These are phyloP conservation scores for Ceratosolen fusciceps DNA, from an alignment of 1,140 invertebrate genomes.

Conservation along the genomic window DNA sequence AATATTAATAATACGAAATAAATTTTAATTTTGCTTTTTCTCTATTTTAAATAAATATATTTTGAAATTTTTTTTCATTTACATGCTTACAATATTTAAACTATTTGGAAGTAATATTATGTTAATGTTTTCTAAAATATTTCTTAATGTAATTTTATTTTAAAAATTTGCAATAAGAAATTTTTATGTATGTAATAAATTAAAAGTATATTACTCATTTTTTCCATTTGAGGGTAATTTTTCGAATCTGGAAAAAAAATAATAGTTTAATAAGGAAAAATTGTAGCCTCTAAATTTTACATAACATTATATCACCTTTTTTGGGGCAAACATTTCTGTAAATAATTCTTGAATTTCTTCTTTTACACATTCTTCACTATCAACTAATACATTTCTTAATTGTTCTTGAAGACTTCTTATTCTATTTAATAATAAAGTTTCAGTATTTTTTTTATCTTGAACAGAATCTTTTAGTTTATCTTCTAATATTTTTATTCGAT, in stretches of 20 bases:
- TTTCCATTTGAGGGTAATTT: constrained; percentile 22
- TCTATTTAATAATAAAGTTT: constrained; percentile 7
- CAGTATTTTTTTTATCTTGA: constrained; percentile 10
- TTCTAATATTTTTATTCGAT: not conserved
- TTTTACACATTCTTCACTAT: constrained; percentile 18
- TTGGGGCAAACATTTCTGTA: constrained; percentile 20
- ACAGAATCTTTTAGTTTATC: constrained; percentile 9
- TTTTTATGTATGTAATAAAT: not conserved
- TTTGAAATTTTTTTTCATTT: no score
- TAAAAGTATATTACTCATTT: not conserved
- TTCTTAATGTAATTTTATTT: no score
- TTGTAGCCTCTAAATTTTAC: not conserved
- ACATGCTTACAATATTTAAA: no score
- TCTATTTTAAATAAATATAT: not conserved
- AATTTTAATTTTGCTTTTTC: not conserved
- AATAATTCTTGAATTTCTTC: constrained; percentile 23
- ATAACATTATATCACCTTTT: not conserved
- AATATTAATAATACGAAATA: not conserved
- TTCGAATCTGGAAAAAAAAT: constrained; percentile 10
- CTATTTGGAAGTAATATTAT: no score
- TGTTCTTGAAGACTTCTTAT: constrained; percentile 15
- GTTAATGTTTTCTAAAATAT: no score
- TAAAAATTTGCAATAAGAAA: no score
- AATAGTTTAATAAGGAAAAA: not conserved
- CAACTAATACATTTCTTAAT: constrained; percentile 16